Conservation (phyloP, 2,888 invertebrate species). For the Macrosoma leucophasiata region DNA sequence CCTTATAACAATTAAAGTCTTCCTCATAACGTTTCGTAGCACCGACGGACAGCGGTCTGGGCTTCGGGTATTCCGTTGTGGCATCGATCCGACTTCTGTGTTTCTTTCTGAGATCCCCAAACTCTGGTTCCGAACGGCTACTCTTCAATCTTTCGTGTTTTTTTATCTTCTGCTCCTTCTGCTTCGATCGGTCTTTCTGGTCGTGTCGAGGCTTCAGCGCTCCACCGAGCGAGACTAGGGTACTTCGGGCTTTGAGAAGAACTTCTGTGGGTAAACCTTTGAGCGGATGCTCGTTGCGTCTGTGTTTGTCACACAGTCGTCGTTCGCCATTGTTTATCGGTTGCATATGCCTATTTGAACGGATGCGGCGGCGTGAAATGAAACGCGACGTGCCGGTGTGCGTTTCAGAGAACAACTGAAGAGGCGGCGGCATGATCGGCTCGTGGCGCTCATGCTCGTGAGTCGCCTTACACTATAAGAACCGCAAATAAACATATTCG, state of each 20-base stretch:
- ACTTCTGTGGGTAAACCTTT: slow-evolving; percentile 67
- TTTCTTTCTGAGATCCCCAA: slow-evolving; percentile 49
- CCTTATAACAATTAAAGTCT: slow-evolving; percentile 42
- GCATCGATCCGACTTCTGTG: slow-evolving; percentile 51
- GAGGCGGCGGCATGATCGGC: slow-evolving; percentile 46
- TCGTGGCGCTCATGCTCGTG: no score
- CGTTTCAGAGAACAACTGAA: slow-evolving; percentile 56
- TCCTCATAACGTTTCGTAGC: slow-evolving; percentile 52
- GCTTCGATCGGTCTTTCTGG: slow-evolving; percentile 45
- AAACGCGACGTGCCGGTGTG: slow-evolving; percentile 45
- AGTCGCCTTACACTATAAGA: slow-evolving; percentile 49
- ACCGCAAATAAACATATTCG: slow-evolving; percentile 67
- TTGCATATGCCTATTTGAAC: no score
- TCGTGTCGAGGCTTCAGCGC: slow-evolving; percentile 64
- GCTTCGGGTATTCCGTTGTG: slow-evolving; percentile 40
- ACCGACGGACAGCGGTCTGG: slow-evolving; percentile 60
- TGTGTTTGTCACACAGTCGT: slow-evolving; percentile 53
- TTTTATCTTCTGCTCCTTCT: slow-evolving; percentile 65
- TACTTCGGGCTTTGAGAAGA: slow-evolving; percentile 59
- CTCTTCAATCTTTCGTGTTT: slow-evolving; percentile 53
- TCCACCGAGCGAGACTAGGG: slow-evolving; percentile 60
- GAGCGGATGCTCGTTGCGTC: slow-evolving; percentile 56
- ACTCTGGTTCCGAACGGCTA: slow-evolving; percentile 60
- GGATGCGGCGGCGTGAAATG: no score
- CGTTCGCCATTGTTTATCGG: no score